Conservation (phyloP, 2,888 invertebrate species). For the Slavum lentiscoides region DNA sequence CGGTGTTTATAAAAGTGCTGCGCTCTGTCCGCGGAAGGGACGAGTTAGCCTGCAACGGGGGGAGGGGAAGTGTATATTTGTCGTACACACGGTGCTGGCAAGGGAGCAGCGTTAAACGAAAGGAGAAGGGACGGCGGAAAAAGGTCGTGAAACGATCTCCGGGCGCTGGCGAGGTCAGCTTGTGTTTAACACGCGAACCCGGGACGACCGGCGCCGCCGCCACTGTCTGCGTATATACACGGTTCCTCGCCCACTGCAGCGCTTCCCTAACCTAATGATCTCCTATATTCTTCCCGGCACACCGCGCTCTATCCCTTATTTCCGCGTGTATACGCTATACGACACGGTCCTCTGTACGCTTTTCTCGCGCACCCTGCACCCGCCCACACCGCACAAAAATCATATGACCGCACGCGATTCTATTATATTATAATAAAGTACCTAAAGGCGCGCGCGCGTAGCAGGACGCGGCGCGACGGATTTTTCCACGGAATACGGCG, state of each 20-base stretch:
- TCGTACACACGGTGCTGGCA: not conserved
- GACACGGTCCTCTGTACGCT: no score
- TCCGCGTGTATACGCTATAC: no score
- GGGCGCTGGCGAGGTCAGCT: conserved; percentile 23
- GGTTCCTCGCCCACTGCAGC: no score
- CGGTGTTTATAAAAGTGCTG: conserved; percentile 28
- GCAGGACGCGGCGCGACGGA: no score
- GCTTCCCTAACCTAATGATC: no score
- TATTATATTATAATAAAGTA: no score
- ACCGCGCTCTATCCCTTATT: not conserved
- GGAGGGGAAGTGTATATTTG: not conserved
- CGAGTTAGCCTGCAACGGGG: no score
- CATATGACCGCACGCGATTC: no score
- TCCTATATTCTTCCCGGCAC: not conserved
- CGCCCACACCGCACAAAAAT: no score
- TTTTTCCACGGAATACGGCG: not conserved
- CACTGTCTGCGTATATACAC: no score
- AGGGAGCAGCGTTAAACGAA: not conserved
- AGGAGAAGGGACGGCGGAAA: not conserved
- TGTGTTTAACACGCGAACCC: conserved; percentile 37
- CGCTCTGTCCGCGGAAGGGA: conserved; percentile 10
- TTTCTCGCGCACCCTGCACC: no score
- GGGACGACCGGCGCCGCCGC: not conserved
- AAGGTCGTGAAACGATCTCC: conserved; percentile 28
- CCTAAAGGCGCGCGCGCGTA: no score